Base-by-base conservation (phyloP, 2,888 invertebrate species). In the Luperina testacea region DNA sequence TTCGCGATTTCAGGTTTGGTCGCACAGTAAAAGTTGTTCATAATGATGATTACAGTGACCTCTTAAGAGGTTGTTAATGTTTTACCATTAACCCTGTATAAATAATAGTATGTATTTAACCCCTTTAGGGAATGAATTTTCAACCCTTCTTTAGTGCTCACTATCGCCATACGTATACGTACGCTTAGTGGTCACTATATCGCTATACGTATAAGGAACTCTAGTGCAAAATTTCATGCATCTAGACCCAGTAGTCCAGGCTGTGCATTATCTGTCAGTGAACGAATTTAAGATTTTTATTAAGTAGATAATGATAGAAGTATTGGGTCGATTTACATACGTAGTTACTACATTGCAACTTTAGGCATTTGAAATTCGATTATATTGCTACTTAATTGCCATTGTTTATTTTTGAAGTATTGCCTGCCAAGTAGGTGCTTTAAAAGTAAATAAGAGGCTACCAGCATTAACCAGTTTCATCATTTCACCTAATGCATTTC, bases 331-430 rank as follows among this genome's bases (percentile, higher is more conserved):
- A 51, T 24, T 32, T 13, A 63, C 8, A 63, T 17, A 32, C 2
- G 11, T 57, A 57, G 57, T 9, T 57, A 57, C 57, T 24, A 24
- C 57, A n/a, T 57, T 57, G n/a, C 20, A 38, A 42, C 38, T 42
- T n/a, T 17, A 42, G 17, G 11, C 48, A 61, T 9, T 45, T 15
- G n/a, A 63, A 48, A 17, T 7, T 48, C 8, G 2, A n/a, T 57
- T 15, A 42, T 15, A 59, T 59, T 68, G 27, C n/a, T 15, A n/a
- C 32, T 59, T 5, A 67, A 77, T n/a, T n/a, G 27, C 9, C 17
- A 67, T 73, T 73, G 51, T 73, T 73, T 32, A 53, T n/a, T 70
- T 63, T 32, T n/a, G 6, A 77, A 68, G 70, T 63, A 79, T 59
- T 24, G 4, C 6, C 45, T 53, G 57, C 11, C 9, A 65, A 72